Conservation (phyloP, 2,113 vertebrate genomes). For the Paralichthys olivaceus region DNA sequence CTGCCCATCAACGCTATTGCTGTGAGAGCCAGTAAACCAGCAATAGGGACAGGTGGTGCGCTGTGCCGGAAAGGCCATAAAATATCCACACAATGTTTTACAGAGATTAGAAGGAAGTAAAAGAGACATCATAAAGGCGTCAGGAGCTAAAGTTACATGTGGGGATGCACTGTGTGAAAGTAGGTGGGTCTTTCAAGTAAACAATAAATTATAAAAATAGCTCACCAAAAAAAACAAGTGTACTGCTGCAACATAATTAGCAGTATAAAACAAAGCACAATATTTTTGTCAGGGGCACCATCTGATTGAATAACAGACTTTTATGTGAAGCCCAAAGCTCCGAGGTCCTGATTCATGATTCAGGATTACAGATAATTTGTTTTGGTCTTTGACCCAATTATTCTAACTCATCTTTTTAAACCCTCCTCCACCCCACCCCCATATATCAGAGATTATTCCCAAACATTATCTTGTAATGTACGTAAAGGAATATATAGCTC, state of each 20-base stretch:
- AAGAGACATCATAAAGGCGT: conserved; percentile 44
- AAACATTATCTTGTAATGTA: too few species aligned
- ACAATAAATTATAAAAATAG: conserved; percentile 16
- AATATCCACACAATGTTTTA: conserved; percentile 39
- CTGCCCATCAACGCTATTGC: conserved; percentile 52
- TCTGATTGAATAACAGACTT: too few species aligned
- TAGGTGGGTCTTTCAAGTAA: conserved; percentile 19
- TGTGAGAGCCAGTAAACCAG: conserved; percentile 44
- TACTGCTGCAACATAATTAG: not conserved
- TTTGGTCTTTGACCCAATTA: not conserved
- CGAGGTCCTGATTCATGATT: not conserved
- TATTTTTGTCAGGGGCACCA: too few species aligned
- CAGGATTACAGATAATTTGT: not conserved
- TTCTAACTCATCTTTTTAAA: not conserved
- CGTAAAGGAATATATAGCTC: too few species aligned
- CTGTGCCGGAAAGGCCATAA: conserved; percentile 51
- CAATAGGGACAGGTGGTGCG: conserved; percentile 57
- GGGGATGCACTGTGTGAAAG: not conserved
- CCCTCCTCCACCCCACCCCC: not conserved
- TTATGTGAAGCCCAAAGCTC: too few species aligned
- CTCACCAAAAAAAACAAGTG: not conserved
- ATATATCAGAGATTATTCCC: not conserved
- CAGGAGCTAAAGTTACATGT: conserved; percentile 14
- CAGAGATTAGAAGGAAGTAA: conserved; percentile 57
- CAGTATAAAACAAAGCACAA: not conserved